Evolutionary conservation across 2,797 vertebrate genomes (phyloP).

Genomic region (Prunella strophiata): DNA sequence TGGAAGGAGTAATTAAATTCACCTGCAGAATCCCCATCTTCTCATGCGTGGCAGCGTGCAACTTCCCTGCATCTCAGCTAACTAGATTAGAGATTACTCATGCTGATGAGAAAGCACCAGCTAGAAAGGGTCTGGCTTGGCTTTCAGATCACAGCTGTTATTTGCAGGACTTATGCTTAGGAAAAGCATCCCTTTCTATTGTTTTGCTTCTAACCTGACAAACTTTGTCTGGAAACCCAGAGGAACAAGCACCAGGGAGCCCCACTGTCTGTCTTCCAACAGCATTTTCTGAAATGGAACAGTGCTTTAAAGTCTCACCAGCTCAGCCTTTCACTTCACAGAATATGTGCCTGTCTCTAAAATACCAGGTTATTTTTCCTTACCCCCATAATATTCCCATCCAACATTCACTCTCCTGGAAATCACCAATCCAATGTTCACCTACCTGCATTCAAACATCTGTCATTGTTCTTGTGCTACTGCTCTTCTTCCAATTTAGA

Average conservation of each 20-base stretch:
- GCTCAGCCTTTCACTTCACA: not conserved
- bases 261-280: not conserved
- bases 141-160: conserved; percentile 3
- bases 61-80: not conserved
- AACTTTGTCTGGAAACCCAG: conserved; percentile 14
- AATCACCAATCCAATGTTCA: not conserved
- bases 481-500: conserved; percentile 26
- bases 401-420: not conserved
- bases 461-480: not conserved
- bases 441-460: not conserved
- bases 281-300: conserved; percentile 19
- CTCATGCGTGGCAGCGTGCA: not conserved
- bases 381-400: conserved; percentile 8
- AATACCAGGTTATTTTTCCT: conserved; percentile 37
- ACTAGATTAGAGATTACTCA: conserved; percentile 9
- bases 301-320: not conserved
- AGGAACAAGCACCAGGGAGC: conserved; percentile 20
- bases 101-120: conserved; percentile 4
- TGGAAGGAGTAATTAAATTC: conserved; percentile 39
- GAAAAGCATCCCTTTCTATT: not conserved
- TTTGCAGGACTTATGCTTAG: not conserved
- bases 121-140: not conserved
- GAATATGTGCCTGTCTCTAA: not conserved
- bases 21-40: not conserved
- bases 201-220: not conserved